Base-by-base conservation (phyloP, 2,797 vertebrate genomes). In the Leucoraja ocellata region DNA sequence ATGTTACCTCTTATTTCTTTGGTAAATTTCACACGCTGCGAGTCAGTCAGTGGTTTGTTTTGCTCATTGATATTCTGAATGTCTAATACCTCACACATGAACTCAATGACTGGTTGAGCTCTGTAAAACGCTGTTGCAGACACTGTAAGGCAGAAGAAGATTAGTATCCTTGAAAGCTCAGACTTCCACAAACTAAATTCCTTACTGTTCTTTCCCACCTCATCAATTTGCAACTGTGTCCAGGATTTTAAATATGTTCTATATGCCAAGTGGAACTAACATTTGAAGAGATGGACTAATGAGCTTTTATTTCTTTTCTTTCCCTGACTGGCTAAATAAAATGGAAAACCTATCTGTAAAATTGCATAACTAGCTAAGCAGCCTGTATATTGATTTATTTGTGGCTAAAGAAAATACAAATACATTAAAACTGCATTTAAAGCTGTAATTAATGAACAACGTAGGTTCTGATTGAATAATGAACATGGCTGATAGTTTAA, bases 51-150 rank as follows among this genome's bases (percentile, higher is more conserved):
- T 32, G 99, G 99, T 95, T 99, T 99, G 94, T 98, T 99, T 95
- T 99, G 99, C 94, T 99, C 99, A 73, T 98, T 99, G 96, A 99
- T 99, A 96, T 98, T 99, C 95, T 99, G 98, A 94, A 99, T 99
- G 94, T 99, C 99, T 94, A 99, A 96, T 94, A 99, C 98, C 94
- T 99, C 99, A 0, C 99, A 99, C 98, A 99, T 99, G 96, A 99
- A 99, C 96, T 99, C 99, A n/a, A 99, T 99, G 94, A 99, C 98
- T 71, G 99, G 99, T 96, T 99, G 99, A 93, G 99, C 99, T 28
- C 98, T 97, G 95, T 99, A 99, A 96, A 99, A 99, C 94, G 99
- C 99, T 8, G 99, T 99, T 14, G 99, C 99, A 54, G 99, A 99
- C 94, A 99, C 99, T 99, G 94, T 93, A 36, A 92, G 90, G 76